Evolutionary conservation across 2,888 invertebrate species (phyloP), one percentile per base, ranked within the genome.

Genomic region (Trypoxylon attenuatum): DNA sequence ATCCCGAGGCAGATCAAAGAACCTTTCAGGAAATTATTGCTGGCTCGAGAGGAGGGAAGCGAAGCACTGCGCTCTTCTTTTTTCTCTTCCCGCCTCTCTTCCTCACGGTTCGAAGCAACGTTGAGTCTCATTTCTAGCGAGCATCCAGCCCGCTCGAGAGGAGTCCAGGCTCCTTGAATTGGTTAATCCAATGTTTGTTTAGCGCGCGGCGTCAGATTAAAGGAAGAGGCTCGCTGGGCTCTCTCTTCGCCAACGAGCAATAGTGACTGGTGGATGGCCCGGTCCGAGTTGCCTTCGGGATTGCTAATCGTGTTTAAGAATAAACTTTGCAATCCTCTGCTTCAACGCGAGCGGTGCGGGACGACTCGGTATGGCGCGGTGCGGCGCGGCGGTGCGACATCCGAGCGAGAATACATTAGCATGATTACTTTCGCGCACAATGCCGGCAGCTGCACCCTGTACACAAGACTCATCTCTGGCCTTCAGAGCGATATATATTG

Each of bases 281-380:
- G 13, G 33, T 2, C 10, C 13, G 2, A 13, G n/a, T 13, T 38
- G 66, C 56, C 66, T 59, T 57, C 58, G 69, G 60, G 72, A 74
- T 69, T 57, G 75, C 64, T 76, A 76, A 76, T 75, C 76, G 75
- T 61, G 75, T 76, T 76, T 75, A 76, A 76, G 76, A 75, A 75
- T 76, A 76, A 76, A 76, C 71, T 76, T 73, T 15, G 63, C 64
- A 54, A 67, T 64, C 54, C 60, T 53, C 41, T 25, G 54, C 29
- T 25, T 25, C 21, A 45, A n/a, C n/a, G n/a, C n/a, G n/a, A n/a
- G n/a, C n/a, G n/a, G n/a, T n/a, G n/a, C n/a, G n/a, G n/a, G n/a
- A n/a, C n/a, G n/a, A n/a, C n/a, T n/a, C n/a, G n/a, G n/a, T n/a
- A n/a, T n/a, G n/a, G n/a, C n/a, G n/a, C n/a, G n/a, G n/a, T n/a